phyloP scores from a whole-genome alignment of 1,140 invertebrate species.

The Trichonephila inaurata region DNA sequence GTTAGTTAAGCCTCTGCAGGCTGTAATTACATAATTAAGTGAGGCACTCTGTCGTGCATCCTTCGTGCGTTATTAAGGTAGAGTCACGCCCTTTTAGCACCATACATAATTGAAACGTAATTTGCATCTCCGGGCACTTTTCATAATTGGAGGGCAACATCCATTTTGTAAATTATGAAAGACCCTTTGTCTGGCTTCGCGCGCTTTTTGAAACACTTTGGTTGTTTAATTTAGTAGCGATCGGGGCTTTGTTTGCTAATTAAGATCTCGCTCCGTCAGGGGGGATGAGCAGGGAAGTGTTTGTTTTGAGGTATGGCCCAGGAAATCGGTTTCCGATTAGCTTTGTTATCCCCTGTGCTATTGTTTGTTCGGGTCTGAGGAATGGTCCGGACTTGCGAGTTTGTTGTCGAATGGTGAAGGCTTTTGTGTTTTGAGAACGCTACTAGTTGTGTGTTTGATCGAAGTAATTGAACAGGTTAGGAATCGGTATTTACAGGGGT shows the following conservation, averaged over 20 bases:
- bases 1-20: slow-evolving; percentile 56
- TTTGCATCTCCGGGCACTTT: slow-evolving; percentile 64
- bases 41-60: slow-evolving; percentile 40
- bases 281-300: neutral
- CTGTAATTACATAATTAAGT: slow-evolving; percentile 69
- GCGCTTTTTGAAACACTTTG: slow-evolving; percentile 16
- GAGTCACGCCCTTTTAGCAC: slow-evolving; percentile 67
- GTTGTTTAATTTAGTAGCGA: slow-evolving; percentile 6
- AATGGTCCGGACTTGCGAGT: neutral
- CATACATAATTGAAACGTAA: slow-evolving; percentile 71
- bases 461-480: too few species aligned
- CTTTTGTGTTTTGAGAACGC: too few species aligned
- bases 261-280: neutral
- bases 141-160: slow-evolving; percentile 59
- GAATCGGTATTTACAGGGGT: too few species aligned
- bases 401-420: neutral
- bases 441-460: too few species aligned
- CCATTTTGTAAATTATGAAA: slow-evolving; percentile 50
- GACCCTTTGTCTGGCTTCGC: neutral
- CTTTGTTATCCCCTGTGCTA: neutral
- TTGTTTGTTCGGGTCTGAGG: neutral
- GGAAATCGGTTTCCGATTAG: slow-evolving; percentile 40
- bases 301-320: slow-evolving; percentile 12
- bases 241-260: slow-evolving; percentile 20
- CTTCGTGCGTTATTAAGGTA: slow-evolving; percentile 47